Evolutionary conservation across 2,113 vertebrate genomes (phyloP).

Genomic region (Caretta caretta): DNA sequence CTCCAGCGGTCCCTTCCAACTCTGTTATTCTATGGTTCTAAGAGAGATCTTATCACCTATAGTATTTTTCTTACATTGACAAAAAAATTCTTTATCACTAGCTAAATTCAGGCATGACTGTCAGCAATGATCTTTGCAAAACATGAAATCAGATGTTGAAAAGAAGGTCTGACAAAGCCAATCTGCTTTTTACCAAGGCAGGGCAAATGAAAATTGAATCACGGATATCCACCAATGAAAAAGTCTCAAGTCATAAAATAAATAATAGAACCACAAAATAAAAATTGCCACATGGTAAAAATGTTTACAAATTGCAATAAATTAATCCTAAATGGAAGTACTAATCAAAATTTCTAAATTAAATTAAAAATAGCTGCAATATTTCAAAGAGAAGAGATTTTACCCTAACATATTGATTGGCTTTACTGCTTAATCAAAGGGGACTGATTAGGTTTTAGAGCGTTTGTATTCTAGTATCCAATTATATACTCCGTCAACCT

Average conservation of each 20-base stretch:
- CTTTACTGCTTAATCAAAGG: constrained; percentile 67
- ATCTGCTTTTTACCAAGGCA: not conserved
- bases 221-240: not conserved
- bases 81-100: constrained; percentile 68
- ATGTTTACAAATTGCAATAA: not conserved
- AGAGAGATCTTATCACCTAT: constrained; percentile 1
- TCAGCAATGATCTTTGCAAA: not conserved
- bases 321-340: constrained; percentile 10
- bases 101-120: constrained; percentile 10
- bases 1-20: too few species aligned
- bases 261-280: not conserved
- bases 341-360: constrained; percentile 26
- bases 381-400: constrained; percentile 60
- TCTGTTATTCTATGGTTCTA: too few species aligned
- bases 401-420: constrained; percentile 52
- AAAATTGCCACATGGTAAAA: not conserved
- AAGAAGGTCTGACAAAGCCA: not conserved
- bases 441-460: constrained; percentile 25
- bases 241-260: not conserved
- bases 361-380: constrained; percentile 51
- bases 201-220: not conserved
- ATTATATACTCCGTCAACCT: constrained; percentile 73
- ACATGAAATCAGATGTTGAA: not conserved
- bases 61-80: constrained; percentile 46
- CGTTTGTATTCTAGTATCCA: constrained; percentile 66